These are phyloP conservation scores for Trichoplusia ni DNA, from an alignment of 1,140 invertebrate genomes.

Conservation along the genomic window DNA sequence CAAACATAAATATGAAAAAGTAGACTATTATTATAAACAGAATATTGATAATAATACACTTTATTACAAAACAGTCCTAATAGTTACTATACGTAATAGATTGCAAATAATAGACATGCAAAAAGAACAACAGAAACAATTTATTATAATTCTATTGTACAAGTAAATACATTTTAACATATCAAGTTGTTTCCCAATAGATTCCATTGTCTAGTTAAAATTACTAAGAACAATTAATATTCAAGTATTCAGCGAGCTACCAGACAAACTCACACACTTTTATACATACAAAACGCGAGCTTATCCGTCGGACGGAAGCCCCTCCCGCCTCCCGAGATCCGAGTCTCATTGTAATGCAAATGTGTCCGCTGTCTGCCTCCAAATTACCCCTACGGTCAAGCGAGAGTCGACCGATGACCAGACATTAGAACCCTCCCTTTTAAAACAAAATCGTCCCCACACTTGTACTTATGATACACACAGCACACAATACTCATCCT, in stretches of 20 bases:
- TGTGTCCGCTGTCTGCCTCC: conserved; percentile 76
- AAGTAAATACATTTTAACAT: too few relatives aligned
- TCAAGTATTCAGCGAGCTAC: conserved; percentile 49
- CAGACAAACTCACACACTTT: conserved; percentile 50
- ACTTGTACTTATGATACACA: conserved; percentile 31
- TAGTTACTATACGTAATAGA: too few relatives aligned
- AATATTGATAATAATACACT: too few relatives aligned
- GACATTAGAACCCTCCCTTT: conserved; percentile 74
- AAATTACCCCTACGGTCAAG: conserved; percentile 78
- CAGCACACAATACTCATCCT: conserved; percentile 48
- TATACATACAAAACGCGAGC: conserved; percentile 56
- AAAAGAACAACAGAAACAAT: too few relatives aligned
- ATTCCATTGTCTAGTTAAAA: conserved; percentile 4
- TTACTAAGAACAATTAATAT: conserved; percentile 56
- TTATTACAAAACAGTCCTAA: too few relatives aligned
- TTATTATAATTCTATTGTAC: too few relatives aligned
- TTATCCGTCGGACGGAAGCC: conserved; percentile 70
- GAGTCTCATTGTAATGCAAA: conserved; percentile 77
- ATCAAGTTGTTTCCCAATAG: too few relatives aligned
- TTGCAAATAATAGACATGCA: too few relatives aligned
- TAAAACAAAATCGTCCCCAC: conserved; percentile 63
- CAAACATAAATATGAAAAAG: too few relatives aligned
- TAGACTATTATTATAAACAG: too few relatives aligned
- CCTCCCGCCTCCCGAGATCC: conserved; percentile 56
- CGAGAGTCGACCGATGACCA: conserved; percentile 65